Conservation (phyloP, 2,888 invertebrate genomes). For the Andricus curvator region DNA sequence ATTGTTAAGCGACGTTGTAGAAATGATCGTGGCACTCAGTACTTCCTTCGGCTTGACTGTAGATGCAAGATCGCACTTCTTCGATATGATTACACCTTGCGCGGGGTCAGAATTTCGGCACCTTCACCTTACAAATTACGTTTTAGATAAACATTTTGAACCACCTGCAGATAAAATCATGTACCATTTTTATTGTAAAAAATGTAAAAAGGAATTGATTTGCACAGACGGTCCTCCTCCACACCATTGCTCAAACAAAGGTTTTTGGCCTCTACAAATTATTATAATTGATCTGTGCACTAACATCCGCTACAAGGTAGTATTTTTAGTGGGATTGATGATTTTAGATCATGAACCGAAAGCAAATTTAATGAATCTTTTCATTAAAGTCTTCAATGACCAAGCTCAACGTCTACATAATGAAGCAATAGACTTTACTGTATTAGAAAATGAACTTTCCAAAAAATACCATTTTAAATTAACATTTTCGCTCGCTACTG, state of each 20-base stretch:
- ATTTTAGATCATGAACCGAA: not conserved
- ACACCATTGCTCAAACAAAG: not conserved
- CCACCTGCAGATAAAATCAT: constrained; percentile 31
- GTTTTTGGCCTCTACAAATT: constrained; percentile 20
- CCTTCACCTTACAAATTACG: constrained; percentile 19
- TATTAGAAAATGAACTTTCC: not conserved
- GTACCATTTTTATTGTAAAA: constrained; percentile 29
- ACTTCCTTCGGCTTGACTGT: constrained; percentile 11
- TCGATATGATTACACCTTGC: constrained; percentile 21
- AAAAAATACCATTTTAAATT: not conserved
- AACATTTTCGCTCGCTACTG: too few relatives aligned
- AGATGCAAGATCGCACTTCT: not conserved
- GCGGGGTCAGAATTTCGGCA: constrained; percentile 19
- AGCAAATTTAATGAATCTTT: not conserved
- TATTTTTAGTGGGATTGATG: constrained; percentile 3
- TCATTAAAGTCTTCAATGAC: not conserved
- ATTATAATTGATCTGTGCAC: constrained; percentile 6
- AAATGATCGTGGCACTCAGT: not conserved
- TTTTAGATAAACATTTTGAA: constrained; percentile 7
- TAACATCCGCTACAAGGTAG: not conserved
- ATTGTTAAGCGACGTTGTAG: constrained; percentile 5
- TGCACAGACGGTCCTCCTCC: constrained; percentile 8
- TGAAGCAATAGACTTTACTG: not conserved
- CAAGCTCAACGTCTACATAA: not conserved
- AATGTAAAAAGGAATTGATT: constrained; percentile 8